Percentiles rank a stretch among this genome's conserved stretches.
Evolutionary conservation across 2,888 invertebrate genomes (phyloP).

Genomic region (Hedya salicella): DNA sequence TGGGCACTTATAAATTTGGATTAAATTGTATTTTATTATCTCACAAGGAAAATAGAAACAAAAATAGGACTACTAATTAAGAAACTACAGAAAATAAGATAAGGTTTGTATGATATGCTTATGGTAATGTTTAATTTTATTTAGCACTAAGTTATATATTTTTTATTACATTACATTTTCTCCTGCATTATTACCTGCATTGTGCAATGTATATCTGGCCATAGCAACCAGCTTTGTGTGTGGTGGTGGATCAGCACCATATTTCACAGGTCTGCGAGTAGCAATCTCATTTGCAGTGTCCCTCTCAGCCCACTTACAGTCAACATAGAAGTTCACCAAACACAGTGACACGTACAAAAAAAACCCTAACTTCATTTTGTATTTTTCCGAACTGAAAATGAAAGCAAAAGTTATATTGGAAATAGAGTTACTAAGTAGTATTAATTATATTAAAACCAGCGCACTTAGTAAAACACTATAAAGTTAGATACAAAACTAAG

Average conservation of each 20-base stretch:
- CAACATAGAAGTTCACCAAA: constrained; percentile 50
- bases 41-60: background rate
- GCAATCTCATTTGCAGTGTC: constrained; percentile 62
- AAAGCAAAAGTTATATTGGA: background rate
- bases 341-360: constrained; percentile 49
- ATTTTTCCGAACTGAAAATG: constrained; percentile 39
- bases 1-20: too few relatives aligned
- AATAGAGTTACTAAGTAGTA: too few relatives aligned
- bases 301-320: constrained; percentile 52
- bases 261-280: constrained; percentile 45
- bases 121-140: too few relatives aligned
- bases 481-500: background rate
- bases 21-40: background rate
- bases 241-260: constrained; percentile 81
- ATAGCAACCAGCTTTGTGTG: constrained; percentile 86
- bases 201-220: constrained; percentile 90
- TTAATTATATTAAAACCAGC: too few relatives aligned
- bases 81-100: background rate
- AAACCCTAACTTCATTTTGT: constrained; percentile 56
- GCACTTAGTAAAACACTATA: background rate
- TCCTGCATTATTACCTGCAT: constrained; percentile 81
- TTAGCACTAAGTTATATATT: background rate
- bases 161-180: too few relatives aligned
- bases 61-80: background rate
- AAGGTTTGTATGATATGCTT: background rate